phyloP scores from a whole-genome alignment of 2,113 vertebrate genomes.

The Lasiurus borealis region DNA sequence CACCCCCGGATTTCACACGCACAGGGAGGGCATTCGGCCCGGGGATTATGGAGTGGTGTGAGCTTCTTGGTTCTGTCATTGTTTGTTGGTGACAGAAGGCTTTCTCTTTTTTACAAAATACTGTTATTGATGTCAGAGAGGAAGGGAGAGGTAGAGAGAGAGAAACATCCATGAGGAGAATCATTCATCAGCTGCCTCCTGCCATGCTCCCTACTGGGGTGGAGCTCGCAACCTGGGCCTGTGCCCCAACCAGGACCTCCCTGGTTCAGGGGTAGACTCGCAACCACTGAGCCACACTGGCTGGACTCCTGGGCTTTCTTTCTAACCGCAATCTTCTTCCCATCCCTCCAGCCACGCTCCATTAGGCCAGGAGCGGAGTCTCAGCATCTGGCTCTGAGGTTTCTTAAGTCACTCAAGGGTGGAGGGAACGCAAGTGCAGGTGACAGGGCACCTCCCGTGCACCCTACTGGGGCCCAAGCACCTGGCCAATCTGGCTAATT shows the following conservation, averaged over 20 bases:
- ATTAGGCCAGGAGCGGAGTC: neutral
- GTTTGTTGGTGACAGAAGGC: neutral
- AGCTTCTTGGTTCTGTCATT: neutral
- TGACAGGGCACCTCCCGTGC: accelerated
- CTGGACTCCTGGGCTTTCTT: neutral
- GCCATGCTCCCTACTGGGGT: too few relatives aligned
- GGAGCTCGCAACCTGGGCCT: too few relatives aligned
- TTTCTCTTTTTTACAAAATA: neutral
- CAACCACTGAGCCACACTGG: too few relatives aligned
- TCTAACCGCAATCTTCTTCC: neutral
- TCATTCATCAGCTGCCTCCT: too few relatives aligned
- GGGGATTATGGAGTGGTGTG: neutral
- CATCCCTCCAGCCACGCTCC: neutral
- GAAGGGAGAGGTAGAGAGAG: too few relatives aligned
- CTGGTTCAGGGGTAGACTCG: too few relatives aligned
- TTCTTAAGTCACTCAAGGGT: neutral
- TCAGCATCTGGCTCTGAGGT: neutral
- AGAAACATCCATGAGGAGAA: too few relatives aligned
- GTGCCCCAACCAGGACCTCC: too few relatives aligned
- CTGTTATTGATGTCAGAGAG: too few relatives aligned
- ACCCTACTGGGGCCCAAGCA: neutral
- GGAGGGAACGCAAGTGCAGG: neutral
- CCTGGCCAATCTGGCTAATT: constrained; percentile 14
- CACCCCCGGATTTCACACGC: neutral
- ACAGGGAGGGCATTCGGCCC: neutral